These are phyloP conservation scores for Ariolimax columbianus DNA, from an alignment of 2,888 invertebrate genomes.

Conservation along the genomic window DNA sequence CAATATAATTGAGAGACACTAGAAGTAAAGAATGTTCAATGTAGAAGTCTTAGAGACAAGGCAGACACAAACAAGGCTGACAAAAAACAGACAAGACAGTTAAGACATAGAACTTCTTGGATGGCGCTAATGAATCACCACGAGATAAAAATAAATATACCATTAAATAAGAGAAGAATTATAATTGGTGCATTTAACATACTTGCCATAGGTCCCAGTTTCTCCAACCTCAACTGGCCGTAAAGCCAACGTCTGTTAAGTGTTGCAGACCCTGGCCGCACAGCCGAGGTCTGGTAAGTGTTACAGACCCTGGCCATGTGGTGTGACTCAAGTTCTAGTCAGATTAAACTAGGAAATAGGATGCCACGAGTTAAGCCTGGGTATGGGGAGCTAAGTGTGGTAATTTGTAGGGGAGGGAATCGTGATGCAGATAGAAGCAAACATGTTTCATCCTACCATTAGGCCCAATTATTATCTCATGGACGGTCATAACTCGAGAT, in stretches of 20 bases:
- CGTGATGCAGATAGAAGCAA: neutral
- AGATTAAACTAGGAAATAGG: neutral
- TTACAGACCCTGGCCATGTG: conserved; percentile 15
- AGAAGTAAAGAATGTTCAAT: neutral
- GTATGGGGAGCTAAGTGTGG: neutral
- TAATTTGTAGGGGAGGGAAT: neutral
- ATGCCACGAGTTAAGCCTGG: neutral
- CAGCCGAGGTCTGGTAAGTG: neutral
- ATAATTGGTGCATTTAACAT: neutral
- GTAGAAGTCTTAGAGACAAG: too few species aligned
- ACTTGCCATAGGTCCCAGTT: neutral
- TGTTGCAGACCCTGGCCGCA: conserved; percentile 1
- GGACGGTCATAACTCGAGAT: neutral
- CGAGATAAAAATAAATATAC: neutral
- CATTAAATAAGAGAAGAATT: neutral
- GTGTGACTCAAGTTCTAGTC: neutral
- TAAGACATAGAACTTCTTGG: neutral
- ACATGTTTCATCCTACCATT: neutral
- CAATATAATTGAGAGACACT: neutral
- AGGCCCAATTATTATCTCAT: neutral
- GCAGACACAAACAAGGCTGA: neutral
- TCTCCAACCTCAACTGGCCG: neutral
- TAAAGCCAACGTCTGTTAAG: neutral
- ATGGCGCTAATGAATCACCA: neutral
- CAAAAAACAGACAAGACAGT: neutral